Base-by-base conservation (phyloP, 2,797 vertebrate genomes). In the Rhyacichthys aspro region DNA sequence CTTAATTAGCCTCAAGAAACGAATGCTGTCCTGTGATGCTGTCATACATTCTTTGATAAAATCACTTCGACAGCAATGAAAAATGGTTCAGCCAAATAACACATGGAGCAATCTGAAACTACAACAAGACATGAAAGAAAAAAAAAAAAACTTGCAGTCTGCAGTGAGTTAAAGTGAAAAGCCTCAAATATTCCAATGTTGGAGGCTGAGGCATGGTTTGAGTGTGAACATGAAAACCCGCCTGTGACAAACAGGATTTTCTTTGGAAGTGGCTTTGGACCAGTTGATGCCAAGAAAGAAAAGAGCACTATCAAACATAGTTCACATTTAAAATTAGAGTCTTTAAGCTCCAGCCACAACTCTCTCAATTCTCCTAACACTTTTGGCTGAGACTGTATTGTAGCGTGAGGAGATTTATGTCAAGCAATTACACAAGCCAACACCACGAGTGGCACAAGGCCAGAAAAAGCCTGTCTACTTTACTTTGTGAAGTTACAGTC, bases 101-200 rank as follows among this genome's bases (percentile, higher is more conserved):
- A 79, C 46, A 82, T 73, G 60, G 59, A 62, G 43, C 5, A 9
- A 55, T 69, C 71, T 64, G 65, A 72, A 69, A 62, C 37, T 49
- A 63, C 43, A 53, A 34, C 34, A 38, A 38, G 49, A 49, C 1
- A 11, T 1, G 8, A 11, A 9, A 11, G 7, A 63, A 50, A 33
- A 44, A 23, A 46, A 62, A 50, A 15, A 28, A 59, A 50, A 17
- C 11, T 37, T 53, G 43, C 52, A 37, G 47, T 39, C 32, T 59
- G 53, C 57, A 62, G 33, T 39, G 39, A 18, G 47, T 70, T 70
- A 61, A 14, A 46, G 44, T 42, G 38, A 66, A 67, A 79, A 77
- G 43, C 43, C 61, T 71, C 63, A 70, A 71, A 67, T 11, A 65
- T 63, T 52, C 33, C 49, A 43, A 61, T 55, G 9, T 56, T 63